Percentiles rank a stretch among this genome's conserved stretches.
phyloP scores from a whole-genome alignment of 2,888 invertebrate species.

The Drosophila sordidula region DNA sequence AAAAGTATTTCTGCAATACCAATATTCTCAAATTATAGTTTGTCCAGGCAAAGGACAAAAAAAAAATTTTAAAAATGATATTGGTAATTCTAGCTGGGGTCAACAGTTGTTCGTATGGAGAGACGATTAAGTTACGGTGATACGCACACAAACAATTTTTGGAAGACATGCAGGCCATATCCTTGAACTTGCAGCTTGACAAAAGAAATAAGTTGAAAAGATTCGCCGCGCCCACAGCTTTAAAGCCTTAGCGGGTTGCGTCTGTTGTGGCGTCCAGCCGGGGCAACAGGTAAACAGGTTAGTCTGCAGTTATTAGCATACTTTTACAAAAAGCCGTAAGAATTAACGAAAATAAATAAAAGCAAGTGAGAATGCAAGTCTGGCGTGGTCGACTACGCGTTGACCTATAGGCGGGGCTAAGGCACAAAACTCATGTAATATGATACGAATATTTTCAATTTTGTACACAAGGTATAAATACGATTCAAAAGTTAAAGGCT shows the following conservation, averaged over 20 bases:
- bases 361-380: slow-evolving; percentile 1
- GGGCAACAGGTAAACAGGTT: slow-evolving; percentile 70
- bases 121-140: slow-evolving; percentile 80
- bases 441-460: background rate
- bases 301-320: slow-evolving; percentile 41
- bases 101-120: slow-evolving; percentile 59
- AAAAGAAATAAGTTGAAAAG: slow-evolving; percentile 57
- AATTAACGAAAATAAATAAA: slow-evolving; percentile 21
- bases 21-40: slow-evolving; percentile 47
- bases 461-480: slow-evolving; percentile 23
- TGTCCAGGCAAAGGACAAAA: slow-evolving; percentile 29
- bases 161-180: slow-evolving; percentile 49
- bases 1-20: background rate
- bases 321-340: slow-evolving; percentile 32
- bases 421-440: background rate
- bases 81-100: slow-evolving; percentile 63
- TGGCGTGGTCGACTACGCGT: slow-evolving; percentile 19
- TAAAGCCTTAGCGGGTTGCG: slow-evolving; percentile 64
- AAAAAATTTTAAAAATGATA: slow-evolving; percentile 45
- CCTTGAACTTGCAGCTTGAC: slow-evolving; percentile 80
- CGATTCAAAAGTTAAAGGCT: slow-evolving; percentile 61
- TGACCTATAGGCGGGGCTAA: slow-evolving; percentile 8
- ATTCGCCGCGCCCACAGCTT: slow-evolving; percentile 42
- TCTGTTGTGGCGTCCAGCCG: slow-evolving; percentile 47
- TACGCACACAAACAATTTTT: slow-evolving; percentile 52